Conservation (phyloP, 2,888 invertebrate genomes). For the Eupithecia exiguata region DNA sequence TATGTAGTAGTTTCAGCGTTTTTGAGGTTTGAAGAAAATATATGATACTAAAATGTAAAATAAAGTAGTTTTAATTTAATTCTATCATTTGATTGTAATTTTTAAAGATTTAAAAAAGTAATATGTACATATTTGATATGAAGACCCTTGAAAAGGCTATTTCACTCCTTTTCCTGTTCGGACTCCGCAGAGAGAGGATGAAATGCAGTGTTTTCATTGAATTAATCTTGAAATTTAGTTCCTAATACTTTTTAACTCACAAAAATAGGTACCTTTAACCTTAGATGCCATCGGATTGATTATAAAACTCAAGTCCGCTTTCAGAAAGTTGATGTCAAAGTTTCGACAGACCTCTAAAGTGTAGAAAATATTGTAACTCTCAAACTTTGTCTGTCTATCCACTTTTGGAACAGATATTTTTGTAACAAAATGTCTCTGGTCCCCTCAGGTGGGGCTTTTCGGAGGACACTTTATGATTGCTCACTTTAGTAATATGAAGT, state of each 20-base stretch:
- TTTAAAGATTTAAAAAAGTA: too few relatives aligned
- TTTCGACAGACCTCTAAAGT: constrained; percentile 1
- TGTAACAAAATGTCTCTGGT: background rate
- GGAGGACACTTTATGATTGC: background rate
- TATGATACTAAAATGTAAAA: too few relatives aligned
- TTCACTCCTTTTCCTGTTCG: background rate
- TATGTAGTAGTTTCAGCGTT: background rate
- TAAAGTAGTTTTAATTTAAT: too few relatives aligned
- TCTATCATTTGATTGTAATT: too few relatives aligned
- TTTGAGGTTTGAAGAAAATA: too few relatives aligned
- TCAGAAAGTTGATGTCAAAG: constrained; percentile 4
- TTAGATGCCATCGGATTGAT: background rate
- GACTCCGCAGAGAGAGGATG: too few relatives aligned
- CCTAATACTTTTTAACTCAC: background rate
- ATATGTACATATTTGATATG: too few relatives aligned
- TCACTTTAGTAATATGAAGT: background rate
- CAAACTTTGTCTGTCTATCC: constrained; percentile 15
- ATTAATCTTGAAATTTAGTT: too few relatives aligned
- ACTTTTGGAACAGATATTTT: constrained; percentile 11
- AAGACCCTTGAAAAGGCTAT: background rate
- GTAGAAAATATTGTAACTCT: constrained; percentile 7
- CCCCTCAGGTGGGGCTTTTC: background rate
- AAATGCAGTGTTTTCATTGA: too few relatives aligned
- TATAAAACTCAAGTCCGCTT: background rate
- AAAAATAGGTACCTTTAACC: background rate